Conservation (phyloP, 2,113 vertebrate species). For the Montifringilla adamsi region DNA sequence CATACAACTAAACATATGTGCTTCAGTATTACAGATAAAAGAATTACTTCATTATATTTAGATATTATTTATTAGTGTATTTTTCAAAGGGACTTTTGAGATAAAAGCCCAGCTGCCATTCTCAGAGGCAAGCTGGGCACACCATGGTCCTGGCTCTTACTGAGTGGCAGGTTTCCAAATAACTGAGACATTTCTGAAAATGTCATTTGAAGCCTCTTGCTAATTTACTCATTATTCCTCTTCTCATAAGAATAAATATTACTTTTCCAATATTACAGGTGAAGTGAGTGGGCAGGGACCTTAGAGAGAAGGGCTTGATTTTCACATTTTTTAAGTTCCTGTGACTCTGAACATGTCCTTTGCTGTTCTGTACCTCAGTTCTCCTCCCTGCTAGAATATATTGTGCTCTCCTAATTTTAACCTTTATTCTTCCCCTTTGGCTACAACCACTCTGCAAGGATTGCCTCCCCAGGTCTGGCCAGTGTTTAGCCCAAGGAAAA, state of each 20-base stretch:
- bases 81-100: background rate
- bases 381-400: background rate
- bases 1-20: background rate
- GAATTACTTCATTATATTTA: background rate
- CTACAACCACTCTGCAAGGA: background rate
- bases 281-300: background rate
- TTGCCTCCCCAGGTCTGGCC: accelerated
- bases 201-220: background rate
- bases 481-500: background rate
- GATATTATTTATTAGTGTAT: background rate
- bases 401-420: background rate
- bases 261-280: background rate
- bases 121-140: background rate
- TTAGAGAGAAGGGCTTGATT: background rate
- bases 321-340: background rate
- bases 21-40: background rate
- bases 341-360: accelerated
- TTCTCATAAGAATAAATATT: background rate
- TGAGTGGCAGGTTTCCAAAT: background rate
- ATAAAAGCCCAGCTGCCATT: background rate
- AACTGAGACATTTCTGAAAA: constrained; percentile 13
- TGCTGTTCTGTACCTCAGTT: background rate
- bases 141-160: background rate
- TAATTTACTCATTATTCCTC: background rate
- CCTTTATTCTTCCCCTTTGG: background rate